Base-by-base conservation (phyloP, 2,888 invertebrate species). In the Abscondita cerata region DNA sequence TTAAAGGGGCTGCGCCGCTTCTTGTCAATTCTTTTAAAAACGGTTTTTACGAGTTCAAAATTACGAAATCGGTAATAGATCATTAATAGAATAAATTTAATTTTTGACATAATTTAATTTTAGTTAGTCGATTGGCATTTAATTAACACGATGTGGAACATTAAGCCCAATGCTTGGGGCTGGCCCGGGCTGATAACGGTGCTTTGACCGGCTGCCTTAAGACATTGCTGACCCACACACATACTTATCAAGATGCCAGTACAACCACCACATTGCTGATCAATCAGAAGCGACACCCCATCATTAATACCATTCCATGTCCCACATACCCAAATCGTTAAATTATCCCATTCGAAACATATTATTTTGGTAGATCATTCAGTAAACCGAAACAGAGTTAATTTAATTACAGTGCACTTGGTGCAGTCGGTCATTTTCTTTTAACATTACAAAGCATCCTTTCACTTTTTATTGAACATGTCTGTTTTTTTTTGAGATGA, bases 161-260 rank as follows among this genome's bases (percentile, higher is more conserved):
- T 65, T 71, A 65, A 71, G 65, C 67, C 59, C 64, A 68, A 54
- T 54, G 73, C 76, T 74, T 64, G 70, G 62, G 75, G 78, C 76
- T 72, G 76, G 76, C 76, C 77, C 78, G 75, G 75, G 74, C 75
- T 76, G 73, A 72, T 79, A 79, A 79, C 79, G 77, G 79, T 78
- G 74, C 74, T 70, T 77, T 78, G 78, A 77, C 79, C 79, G 77
- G 69, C 70, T 71, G 77, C 78, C 75, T 68, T 62, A 67, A 70
- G 76, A 72, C 65, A 58, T 63, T 59, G 52, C 68, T 72, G 70
- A 70, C 70, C 76, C 75, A 78, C 78, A 76, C 75, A 75, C 73
- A 77, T 74, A 74, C 73, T 72, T 74, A 71, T 71, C 68, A 54
- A 44, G 67, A 61, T 61, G 61, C 61, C 52, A 52, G 52, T 55